Base-by-base conservation (phyloP, 2,888 invertebrate genomes). In the Cheiracanthium punctorium region DNA sequence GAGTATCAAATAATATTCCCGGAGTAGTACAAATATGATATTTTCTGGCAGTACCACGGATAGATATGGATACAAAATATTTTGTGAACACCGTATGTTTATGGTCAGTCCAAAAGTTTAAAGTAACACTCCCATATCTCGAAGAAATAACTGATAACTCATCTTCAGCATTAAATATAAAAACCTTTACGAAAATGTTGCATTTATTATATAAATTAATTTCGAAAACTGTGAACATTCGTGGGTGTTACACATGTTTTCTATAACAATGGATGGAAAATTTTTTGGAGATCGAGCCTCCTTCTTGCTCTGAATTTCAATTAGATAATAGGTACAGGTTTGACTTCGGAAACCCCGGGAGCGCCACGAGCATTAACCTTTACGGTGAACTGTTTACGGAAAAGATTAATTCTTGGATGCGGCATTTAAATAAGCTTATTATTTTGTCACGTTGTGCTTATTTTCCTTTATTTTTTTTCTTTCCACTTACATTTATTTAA, bases 231-330 rank as follows among this genome's bases (percentile, higher is more conserved):
- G 37, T 70, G 29, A 0, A 70, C 20, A 70, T 70, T 70, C 70
- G 70, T 70, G 70, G 70, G 70, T 41, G 70, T 70, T n/a, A 32
- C 32, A 32, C 70, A 41, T 30, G 4, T 70, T 70, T 70, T 70
- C 37, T 70, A 10, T 70, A 37, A 33, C 70, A 70, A 69, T 32
- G n/a, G 69, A 69, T 69, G 10, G n/a, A 64, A 64, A 69, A 32
- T 32, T 70, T 70, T 70, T 41, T 20, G 70, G 37, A 70, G 14
- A 70, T 33, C 24, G 24, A 70, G 28, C n/a, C 33, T n/a, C n/a
- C n/a, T n/a, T 41, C 41, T 70, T 70, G 70, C 29, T 70, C 41
- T 70, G 70, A 70, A 70, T 70, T 37, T 70, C 20, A 70, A 70
- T 70, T 17, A 41, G n/a, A 14, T 37, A 32, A 32, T 41, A 37